Percentiles rank a stretch among this genome's conserved stretches.
phyloP scores from a whole-genome alignment of 2,113 vertebrate genomes.

The Bubo scandiacus region DNA sequence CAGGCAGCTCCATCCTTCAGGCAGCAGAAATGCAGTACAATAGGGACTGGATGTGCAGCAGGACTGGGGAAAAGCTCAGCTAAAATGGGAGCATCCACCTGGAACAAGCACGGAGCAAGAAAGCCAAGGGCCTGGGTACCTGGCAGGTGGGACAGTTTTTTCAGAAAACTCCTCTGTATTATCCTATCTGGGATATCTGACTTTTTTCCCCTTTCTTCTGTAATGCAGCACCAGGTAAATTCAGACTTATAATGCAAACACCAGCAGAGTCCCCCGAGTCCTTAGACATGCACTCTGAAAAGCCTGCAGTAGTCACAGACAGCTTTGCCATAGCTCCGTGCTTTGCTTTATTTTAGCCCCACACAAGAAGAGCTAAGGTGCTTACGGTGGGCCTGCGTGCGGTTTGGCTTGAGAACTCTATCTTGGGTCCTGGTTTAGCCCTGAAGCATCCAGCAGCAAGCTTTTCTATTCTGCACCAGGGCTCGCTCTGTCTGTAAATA shows the following conservation, averaged over 20 bases:
- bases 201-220: not conserved
- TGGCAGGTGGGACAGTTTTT: not conserved
- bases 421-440: not conserved
- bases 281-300: not conserved
- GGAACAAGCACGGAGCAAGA: not conserved
- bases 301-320: not conserved
- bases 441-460: not conserved
- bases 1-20: not conserved
- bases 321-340: not conserved
- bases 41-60: not conserved
- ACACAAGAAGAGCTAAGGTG: not conserved
- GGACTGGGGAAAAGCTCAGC: not conserved
- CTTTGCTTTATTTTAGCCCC: not conserved
- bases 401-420: not conserved
- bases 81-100: not conserved
- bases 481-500: constrained; percentile 48
- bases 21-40: not conserved
- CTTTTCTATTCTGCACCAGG: constrained; percentile 41
- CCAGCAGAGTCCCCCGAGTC: not conserved
- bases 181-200: not conserved
- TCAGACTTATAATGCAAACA: not conserved
- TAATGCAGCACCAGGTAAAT: not conserved
- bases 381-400: not conserved
- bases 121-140: not conserved
- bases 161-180: not conserved